phyloP scores from a whole-genome alignment of 2,888 invertebrate genomes.

The Lysandra bellargus region DNA sequence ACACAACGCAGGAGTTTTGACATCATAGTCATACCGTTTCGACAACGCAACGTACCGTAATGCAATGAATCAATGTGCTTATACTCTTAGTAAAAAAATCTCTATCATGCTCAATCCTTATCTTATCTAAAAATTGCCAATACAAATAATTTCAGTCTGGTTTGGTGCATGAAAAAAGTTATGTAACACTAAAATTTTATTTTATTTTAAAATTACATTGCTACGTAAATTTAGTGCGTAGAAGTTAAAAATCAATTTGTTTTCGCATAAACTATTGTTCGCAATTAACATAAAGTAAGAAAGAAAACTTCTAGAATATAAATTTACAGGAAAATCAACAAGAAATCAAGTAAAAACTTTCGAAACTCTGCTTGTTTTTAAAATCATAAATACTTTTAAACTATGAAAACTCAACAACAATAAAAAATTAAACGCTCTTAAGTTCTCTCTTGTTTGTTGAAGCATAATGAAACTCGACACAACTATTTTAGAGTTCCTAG shows the following conservation, averaged over 20 bases:
- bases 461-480: background rate
- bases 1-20: no score
- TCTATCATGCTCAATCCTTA: no score
- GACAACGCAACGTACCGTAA: no score
- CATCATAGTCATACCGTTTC: no score
- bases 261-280: background rate
- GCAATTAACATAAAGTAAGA: background rate
- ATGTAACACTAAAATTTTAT: background rate
- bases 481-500: slow-evolving; percentile 4
- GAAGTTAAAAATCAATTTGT: background rate
- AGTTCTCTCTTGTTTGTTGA: background rate
- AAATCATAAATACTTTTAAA: background rate
- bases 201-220: background rate
- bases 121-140: background rate
- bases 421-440: background rate
- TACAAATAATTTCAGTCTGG: background rate
- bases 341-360: background rate
- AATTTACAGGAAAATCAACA: background rate
- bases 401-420: background rate
- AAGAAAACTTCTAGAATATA: no score
- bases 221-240: background rate
- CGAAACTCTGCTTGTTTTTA: background rate
- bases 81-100: no score
- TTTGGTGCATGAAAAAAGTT: background rate
- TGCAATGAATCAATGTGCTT: no score